These are phyloP conservation scores for Drosophila grimshawi DNA, from an alignment of 1,140 invertebrate species.

Conservation along the genomic window DNA sequence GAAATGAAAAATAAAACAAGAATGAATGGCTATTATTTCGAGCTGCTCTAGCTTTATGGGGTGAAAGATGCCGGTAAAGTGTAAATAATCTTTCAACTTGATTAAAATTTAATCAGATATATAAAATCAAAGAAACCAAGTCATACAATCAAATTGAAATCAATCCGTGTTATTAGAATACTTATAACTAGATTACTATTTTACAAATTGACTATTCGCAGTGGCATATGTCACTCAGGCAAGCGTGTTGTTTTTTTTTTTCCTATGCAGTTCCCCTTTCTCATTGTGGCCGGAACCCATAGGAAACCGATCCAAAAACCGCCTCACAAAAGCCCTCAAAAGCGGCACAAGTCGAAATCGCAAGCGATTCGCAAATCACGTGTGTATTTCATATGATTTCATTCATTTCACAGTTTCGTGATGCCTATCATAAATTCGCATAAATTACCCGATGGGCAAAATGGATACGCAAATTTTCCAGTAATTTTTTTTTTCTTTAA, in stretches of 20 bases:
- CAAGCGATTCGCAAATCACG: conserved; percentile 15
- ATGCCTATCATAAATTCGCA: conserved; percentile 79
- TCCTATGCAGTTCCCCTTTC: neutral
- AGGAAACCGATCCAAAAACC: conserved; percentile 15
- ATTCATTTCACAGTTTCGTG: conserved; percentile 47
- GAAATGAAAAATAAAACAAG: neutral
- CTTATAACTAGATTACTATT: neutral
- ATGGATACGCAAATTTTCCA: conserved; percentile 76
- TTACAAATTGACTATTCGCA: conserved; percentile 3
- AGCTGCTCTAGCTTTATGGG: neutral
- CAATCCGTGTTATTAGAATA: neutral
- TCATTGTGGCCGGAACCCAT: neutral
- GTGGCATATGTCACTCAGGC: conserved; percentile 18
- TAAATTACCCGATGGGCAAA: conserved; percentile 61
- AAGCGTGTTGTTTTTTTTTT: conserved; percentile 4
- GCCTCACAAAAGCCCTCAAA: conserved; percentile 21
- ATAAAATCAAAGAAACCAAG: neutral
- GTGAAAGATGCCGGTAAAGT: neutral
- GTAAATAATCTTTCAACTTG: too few species aligned
- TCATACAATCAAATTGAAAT: neutral
- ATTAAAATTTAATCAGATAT: too few species aligned
- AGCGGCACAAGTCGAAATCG: conserved; percentile 14
- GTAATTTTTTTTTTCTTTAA: conserved; percentile 11
- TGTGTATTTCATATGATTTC: conserved; percentile 50
- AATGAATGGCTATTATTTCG: neutral